Evolutionary conservation across 1,140 invertebrate genomes (phyloP).

Genomic region (Eufriesea mexicana): DNA sequence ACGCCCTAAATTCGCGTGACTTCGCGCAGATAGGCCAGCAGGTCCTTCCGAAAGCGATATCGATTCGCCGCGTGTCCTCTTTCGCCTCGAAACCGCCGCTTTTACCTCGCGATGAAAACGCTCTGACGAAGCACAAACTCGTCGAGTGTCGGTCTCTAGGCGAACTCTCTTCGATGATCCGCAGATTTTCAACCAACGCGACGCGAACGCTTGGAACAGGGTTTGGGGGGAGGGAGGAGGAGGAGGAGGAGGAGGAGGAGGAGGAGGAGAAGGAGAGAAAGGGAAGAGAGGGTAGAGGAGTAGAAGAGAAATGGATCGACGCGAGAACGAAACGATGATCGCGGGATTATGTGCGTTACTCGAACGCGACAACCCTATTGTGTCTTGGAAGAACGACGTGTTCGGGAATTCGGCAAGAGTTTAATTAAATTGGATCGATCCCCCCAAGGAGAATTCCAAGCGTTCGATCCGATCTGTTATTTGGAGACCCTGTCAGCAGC

Average conservation of each 20-base stretch:
- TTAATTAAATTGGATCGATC: constrained; percentile 39
- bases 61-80: constrained; percentile 55
- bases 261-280: too few relatives aligned
- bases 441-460: constrained; percentile 15
- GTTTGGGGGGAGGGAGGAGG: too few relatives aligned
- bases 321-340: not conserved
- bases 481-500: constrained; percentile 47
- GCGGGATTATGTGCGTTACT: not conserved
- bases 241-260: too few relatives aligned
- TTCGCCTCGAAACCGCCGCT: constrained; percentile 15
- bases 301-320: not conserved
- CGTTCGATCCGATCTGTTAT: constrained; percentile 14
- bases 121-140: constrained; percentile 21
- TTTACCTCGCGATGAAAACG: constrained; percentile 17
- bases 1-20: constrained; percentile 67
- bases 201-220: not conserved
- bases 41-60: constrained; percentile 61
- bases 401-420: constrained; percentile 23
- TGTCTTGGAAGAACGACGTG: not conserved
- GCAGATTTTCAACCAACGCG: not conserved
- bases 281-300: too few relatives aligned
- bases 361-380: not conserved
- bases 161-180: not conserved
- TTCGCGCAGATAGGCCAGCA: constrained; percentile 55
- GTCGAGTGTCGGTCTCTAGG: not conserved